A percentile compares a stretch with the other conserved stretches of the same genome.
phyloP scores from a whole-genome alignment of 1,140 invertebrate genomes.

The Lucilia sericata region DNA sequence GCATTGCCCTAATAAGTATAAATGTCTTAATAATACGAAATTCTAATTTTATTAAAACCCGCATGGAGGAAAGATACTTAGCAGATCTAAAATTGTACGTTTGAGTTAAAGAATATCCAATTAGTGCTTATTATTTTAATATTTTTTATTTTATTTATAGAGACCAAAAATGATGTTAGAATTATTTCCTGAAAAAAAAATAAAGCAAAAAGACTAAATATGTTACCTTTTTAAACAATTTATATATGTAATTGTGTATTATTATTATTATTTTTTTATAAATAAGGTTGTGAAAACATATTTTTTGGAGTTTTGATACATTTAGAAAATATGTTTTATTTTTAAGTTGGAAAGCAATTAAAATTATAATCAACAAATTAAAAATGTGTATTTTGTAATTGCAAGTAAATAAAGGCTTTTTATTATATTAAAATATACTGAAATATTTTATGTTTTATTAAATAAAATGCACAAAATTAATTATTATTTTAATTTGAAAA shows the following conservation, averaged over 20 bases:
- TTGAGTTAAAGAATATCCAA: no score
- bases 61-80: no score
- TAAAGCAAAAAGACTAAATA: constrained; percentile 9
- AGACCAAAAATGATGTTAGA: neutral
- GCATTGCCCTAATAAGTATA: no score
- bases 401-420: neutral
- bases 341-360: neutral
- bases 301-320: neutral
- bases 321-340: neutral
- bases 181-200: neutral
- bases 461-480: constrained; percentile 30
- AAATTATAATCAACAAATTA: neutral
- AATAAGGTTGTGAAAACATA: constrained; percentile 9
- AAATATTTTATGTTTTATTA: neutral
- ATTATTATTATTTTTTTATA: neutral
- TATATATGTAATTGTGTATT: neutral
- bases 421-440: neutral
- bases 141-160: neutral
- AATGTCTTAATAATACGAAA: no score
- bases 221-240: neutral
- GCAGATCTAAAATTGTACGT: no score
- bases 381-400: no score
- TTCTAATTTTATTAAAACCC: no score
- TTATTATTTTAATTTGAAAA: neutral
- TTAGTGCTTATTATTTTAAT: neutral